Percentiles rank a stretch among this genome's conserved stretches.
Evolutionary conservation across 2,888 invertebrate species (phyloP).

Genomic region (Callosobruchus maculatus): DNA sequence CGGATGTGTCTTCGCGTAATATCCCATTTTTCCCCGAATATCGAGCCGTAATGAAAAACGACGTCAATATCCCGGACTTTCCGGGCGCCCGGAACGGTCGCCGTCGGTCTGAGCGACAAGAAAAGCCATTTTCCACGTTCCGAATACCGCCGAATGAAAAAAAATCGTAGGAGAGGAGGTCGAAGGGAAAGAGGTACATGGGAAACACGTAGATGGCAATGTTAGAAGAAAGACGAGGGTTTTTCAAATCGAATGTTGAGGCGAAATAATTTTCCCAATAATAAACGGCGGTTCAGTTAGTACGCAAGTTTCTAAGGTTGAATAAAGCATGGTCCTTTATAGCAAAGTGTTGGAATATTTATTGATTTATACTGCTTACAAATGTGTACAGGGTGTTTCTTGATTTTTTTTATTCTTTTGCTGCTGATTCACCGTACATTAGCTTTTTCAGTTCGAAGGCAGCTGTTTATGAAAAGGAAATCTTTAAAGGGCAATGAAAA

Average conservation of each 20-base stretch:
- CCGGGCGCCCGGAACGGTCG: not conserved
- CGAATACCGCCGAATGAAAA: not conserved
- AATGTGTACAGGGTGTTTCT: too few species aligned
- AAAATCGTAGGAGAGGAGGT: not conserved
- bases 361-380: too few species aligned
- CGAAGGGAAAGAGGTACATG: not conserved
- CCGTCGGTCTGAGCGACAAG: not conserved
- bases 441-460: too few species aligned
- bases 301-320: too few species aligned
- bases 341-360: too few species aligned
- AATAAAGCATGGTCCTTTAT: too few species aligned
- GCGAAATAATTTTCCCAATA: too few species aligned
- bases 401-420: too few species aligned
- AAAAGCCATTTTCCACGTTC: not conserved
- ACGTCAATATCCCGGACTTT: not conserved
- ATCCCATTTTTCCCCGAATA: not conserved
- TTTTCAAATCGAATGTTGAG: not conserved
- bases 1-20: not conserved
- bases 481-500: too few species aligned
- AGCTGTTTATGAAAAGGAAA: too few species aligned
- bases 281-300: too few species aligned
- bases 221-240: not conserved
- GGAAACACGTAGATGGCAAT: not conserved
- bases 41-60: not conserved
- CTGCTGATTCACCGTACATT: too few species aligned